phyloP scores from a whole-genome alignment of 1,140 invertebrate species.

The Zaprionus ornatus region DNA sequence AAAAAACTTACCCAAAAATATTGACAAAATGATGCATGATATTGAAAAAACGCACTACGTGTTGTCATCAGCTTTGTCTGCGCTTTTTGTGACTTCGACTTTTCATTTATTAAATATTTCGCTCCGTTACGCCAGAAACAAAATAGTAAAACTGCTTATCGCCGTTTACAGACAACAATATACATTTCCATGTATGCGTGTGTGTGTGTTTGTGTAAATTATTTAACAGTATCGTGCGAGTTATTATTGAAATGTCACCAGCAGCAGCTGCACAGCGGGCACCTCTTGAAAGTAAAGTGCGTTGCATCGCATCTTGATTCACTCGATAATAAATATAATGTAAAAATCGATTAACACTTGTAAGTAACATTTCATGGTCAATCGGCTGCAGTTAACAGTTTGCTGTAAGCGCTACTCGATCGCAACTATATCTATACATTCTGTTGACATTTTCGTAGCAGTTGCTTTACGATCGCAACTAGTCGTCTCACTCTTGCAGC shows the following conservation, averaged over 20 bases:
- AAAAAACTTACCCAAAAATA: slow-evolving; percentile 23
- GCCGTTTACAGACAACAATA: slow-evolving; percentile 6
- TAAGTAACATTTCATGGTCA: not conserved
- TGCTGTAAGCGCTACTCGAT: not conserved
- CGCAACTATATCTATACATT: not conserved
- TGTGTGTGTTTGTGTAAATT: not conserved
- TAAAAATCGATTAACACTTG: not conserved
- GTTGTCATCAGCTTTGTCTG: slow-evolving; percentile 17
- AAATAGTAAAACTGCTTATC: slow-evolving; percentile 2
- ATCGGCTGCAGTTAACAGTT: not conserved
- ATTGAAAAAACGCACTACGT: slow-evolving; percentile 20
- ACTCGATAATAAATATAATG: not conserved
- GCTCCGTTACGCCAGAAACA: not conserved
- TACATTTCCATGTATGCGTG: not conserved
- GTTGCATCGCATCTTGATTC: not conserved
- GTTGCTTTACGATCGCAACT: no score
- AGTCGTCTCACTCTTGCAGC: not conserved
- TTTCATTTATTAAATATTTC: slow-evolving; percentile 38
- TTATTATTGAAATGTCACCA: slow-evolving; percentile 39
- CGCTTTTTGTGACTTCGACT: slow-evolving; percentile 14
- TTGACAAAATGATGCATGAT: slow-evolving; percentile 25
- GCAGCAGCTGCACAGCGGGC: slow-evolving; percentile 23
- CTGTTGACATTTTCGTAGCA: no score
- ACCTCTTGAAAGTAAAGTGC: slow-evolving; percentile 3
- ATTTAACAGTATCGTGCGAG: slow-evolving; percentile 35